Evolutionary conservation across 2,113 vertebrate species (phyloP).

Genomic region (Amazona vittata): DNA sequence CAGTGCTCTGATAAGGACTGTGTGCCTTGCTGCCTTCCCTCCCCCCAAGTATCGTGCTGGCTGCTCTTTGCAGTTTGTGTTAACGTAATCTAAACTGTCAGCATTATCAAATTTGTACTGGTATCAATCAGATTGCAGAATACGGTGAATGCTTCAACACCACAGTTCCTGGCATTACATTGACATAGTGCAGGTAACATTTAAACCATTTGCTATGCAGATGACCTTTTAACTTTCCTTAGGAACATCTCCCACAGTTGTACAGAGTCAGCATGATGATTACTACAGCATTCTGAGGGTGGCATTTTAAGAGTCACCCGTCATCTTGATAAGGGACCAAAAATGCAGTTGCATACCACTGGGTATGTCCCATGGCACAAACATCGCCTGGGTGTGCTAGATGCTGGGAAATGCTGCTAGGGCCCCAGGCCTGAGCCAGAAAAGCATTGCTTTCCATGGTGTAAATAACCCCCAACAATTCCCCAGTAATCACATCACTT

Average conservation of each 20-base stretch:
- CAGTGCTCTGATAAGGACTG: background rate
- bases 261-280: background rate
- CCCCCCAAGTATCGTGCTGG: background rate
- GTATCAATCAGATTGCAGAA: background rate
- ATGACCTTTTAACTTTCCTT: conserved; percentile 31
- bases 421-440: background rate
- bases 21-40: background rate
- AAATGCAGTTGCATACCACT: background rate
- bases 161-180: background rate
- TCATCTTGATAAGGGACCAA: conserved; percentile 3
- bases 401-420: background rate
- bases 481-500: fast-evolving
- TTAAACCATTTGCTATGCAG: conserved; percentile 4
- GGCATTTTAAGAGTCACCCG: background rate
- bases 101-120: background rate
- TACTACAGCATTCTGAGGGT: background rate
- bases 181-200: background rate
- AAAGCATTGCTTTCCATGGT: background rate
- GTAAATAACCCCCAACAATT: background rate
- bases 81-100: background rate
- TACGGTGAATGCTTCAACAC: background rate
- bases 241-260: background rate
- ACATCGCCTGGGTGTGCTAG: background rate
- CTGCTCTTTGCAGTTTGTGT: background rate
- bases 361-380: background rate